Base-by-base conservation (phyloP, 2,113 vertebrate species). In the Corythornis cristatus region DNA sequence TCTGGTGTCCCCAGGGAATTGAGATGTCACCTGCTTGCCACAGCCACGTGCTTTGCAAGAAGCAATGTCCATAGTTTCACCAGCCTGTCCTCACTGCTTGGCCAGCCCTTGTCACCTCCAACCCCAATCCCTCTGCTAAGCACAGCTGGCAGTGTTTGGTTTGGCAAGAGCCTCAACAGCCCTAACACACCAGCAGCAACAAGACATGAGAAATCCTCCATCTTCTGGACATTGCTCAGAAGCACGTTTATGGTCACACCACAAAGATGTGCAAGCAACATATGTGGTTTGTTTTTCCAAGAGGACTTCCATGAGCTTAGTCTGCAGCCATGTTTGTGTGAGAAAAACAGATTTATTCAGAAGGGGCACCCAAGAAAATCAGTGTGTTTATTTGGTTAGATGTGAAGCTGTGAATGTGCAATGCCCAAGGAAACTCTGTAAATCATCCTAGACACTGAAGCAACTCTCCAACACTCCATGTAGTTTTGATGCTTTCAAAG, bases 401-500 rank as follows among this genome's bases (percentile, higher is more conserved):
- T 2, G 8, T 31, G 68, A 89, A 94, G 72, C 57, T 72, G 90
- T 73, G 62, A 51, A 83, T 62, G 77, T 31, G 81, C 61, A 86
- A 51, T 75, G 90, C 75, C 81, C 35, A 31, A 67, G 64, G 64
- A 96, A 79, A 79, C 25, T 67, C 62, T 67, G 78, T 75, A 96
- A 97, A 94, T 86, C 93, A 95, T 33, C 37, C 72, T 78, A 86
- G 75, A 95, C 1, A 1, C 86, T 70, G 70, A 85, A 73, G 87
- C 83, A 83, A 33, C 57, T 64, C 88, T 88, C 75, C 88, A 83
- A 19, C 78, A 33, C 91, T 90, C 23, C 17, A 67, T 65, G 86
- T 31, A 94, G 90, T 73, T 73, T 83, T 73, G 90, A 94, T 72
- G 91, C 60, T 96, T 97, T 95, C 91, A 91, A 92, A 96, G 93